Base-by-base conservation (phyloP, 2,113 vertebrate genomes). In the Tragelaphus scriptus region DNA sequence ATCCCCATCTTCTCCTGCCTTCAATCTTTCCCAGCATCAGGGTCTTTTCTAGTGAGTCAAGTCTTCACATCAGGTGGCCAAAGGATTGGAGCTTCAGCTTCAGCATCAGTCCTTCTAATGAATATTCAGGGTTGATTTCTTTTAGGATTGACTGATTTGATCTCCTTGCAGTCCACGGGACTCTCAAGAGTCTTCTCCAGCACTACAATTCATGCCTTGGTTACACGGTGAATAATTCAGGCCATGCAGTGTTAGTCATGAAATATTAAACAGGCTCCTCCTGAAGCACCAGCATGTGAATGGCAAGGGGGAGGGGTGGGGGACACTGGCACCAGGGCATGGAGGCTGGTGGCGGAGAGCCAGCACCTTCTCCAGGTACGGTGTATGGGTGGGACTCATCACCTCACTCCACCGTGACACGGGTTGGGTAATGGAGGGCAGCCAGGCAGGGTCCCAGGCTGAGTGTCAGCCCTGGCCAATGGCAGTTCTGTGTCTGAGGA, bases 211-310 rank as follows among this genome's bases (percentile, higher is more conserved):
- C 2, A 2, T 71, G 88, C 96, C 93, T 98, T 98, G 98, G 99
- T 96, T 71, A 97, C 89, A 0, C 79, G 93, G 98, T 99, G 98
- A 99, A 99, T 99, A 99, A 99, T 99, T 99, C 98, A 99, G 98
- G 95, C 86, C 14, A 32, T 98, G 15, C 95, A 97, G 98, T 98
- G 99, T 98, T 93, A 95, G 98, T 98, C 99, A 98, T 99, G 90
- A 99, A 99, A 99, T 99, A 99, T 99, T 99, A 97, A 99, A 91
- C 84, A 97, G 98, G 87, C 89, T 94, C 95, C 97, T 90, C 96
- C 85, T 79, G 96, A 96, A 71, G 71, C 86, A 90, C 92, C 97
- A 92, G 51, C 95, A 61, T 95, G 95, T 94, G 98, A 79, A 53
- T 12, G 88, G 68, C 10, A 23, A 40, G 5, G 68, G 68, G 0